Percentiles rank a stretch among this genome's conserved stretches.
These are phyloP conservation scores for Halyomorpha halys DNA, from an alignment of 1,140 invertebrate genomes.

Conservation along the genomic window DNA sequence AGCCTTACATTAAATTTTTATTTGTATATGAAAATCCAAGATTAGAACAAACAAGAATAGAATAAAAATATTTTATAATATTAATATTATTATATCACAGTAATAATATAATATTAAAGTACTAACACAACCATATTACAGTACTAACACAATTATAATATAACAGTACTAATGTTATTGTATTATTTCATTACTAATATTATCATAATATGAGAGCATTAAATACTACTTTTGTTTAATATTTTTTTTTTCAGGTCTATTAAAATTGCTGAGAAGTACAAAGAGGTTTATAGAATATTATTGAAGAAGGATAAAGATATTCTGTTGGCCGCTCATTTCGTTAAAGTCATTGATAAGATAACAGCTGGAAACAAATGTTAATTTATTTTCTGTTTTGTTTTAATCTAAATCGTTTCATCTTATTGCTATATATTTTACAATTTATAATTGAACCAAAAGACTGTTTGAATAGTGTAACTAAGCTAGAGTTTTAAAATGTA, in stretches of 20 bases:
- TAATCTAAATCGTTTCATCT: background rate
- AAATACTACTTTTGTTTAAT: background rate
- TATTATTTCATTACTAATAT: no score
- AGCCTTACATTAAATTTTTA: no score
- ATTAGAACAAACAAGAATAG: no score
- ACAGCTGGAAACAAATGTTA: background rate
- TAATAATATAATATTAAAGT: no score
- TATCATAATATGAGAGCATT: no score
- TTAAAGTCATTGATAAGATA: constrained; percentile 11
- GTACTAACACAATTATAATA: no score
- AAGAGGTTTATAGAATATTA: background rate
- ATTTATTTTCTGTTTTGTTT: background rate
- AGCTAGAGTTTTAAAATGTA: constrained; percentile 2
- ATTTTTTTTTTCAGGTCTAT: background rate
- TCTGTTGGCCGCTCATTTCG: background rate
- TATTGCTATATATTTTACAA: no score
- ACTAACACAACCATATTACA: no score
- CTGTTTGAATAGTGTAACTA: background rate
- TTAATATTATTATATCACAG: no score
- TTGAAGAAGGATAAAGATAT: constrained; percentile 3
- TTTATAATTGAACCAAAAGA: background rate
- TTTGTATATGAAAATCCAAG: no score
- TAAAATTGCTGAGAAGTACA: background rate
- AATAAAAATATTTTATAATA: no score
- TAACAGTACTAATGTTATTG: no score